Conservation (phyloP, 2,888 invertebrate species). For the Leuctra nigra region DNA sequence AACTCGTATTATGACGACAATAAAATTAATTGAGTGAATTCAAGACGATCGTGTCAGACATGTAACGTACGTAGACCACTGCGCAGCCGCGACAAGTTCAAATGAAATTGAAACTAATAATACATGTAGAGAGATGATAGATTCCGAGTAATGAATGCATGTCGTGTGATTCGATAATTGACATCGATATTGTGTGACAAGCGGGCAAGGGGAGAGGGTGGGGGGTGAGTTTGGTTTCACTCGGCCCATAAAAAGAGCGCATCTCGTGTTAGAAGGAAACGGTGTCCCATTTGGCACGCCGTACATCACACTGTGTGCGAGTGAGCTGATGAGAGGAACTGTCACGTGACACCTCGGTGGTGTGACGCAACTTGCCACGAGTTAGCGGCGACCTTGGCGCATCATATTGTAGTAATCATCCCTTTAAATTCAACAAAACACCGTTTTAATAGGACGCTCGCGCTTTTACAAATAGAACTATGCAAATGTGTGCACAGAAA, state of each 20-base stretch:
- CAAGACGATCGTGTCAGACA: too few species aligned
- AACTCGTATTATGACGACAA: too few species aligned
- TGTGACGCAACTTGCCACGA: slow-evolving; percentile 5
- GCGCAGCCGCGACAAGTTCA: too few species aligned
- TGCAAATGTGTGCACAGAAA: background rate
- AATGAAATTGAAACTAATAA: slow-evolving; percentile 5
- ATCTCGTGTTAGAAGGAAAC: background rate
- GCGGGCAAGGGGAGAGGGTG: too few species aligned
- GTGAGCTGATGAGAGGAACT: background rate
- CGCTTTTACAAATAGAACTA: background rate
- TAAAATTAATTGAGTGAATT: too few species aligned
- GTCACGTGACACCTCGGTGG: slow-evolving; percentile 11
- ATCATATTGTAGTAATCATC: slow-evolving; percentile 1
- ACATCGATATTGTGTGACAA: too few species aligned
- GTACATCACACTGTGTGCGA: background rate
- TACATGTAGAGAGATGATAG: background rate
- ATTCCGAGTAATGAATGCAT: too few species aligned
- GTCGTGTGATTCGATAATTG: too few species aligned
- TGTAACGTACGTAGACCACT: too few species aligned
- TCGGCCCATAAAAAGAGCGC: slow-evolving; percentile 14
- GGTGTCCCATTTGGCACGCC: slow-evolving; percentile 15
- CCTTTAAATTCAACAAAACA: slow-evolving; percentile 5
- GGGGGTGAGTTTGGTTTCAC: background rate
- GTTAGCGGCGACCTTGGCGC: background rate
- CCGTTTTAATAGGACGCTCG: background rate